These are phyloP conservation scores for Balanococcus diminutus DNA, from an alignment of 2,888 invertebrate genomes.

Conservation along the genomic window DNA sequence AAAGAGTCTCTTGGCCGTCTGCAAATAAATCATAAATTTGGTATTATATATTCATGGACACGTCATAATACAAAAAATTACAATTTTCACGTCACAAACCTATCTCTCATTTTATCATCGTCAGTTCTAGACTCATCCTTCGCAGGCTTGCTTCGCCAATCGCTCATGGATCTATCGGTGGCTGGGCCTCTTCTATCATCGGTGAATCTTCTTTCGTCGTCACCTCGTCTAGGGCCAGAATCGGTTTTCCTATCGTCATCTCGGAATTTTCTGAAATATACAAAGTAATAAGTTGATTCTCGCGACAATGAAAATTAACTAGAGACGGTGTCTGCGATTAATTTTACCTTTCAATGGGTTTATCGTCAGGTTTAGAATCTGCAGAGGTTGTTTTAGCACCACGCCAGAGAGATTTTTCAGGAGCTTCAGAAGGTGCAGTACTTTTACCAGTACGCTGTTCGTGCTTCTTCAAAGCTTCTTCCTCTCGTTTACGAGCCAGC, in stretches of 20 bases:
- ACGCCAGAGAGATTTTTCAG: not conserved
- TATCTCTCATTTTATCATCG: not conserved
- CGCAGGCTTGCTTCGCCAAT: not conserved
- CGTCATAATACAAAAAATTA: too few relatives aligned
- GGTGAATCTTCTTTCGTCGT: not conserved
- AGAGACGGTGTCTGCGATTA: not conserved
- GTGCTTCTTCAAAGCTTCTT: constrained; percentile 63
- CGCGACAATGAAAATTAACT: not conserved
- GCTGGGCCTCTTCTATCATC: not conserved
- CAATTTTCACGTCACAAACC: not conserved
- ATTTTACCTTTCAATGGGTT: not conserved
- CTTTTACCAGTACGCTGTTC: not conserved
- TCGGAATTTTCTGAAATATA: not conserved
- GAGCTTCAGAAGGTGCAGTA: too few relatives aligned
- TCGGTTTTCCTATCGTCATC: not conserved
- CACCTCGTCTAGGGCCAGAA: not conserved
- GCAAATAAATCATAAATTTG: not conserved
- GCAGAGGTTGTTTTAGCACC: not conserved
- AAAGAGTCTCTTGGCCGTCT: not conserved
- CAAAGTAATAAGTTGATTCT: not conserved
- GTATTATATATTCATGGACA: too few relatives aligned
- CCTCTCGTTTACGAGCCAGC: constrained; percentile 70
- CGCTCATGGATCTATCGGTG: not conserved
- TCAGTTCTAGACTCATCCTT: not conserved
- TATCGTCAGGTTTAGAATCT: not conserved